Conservation (phyloP, 2,888 invertebrate genomes). For the Ormyrus pomaceus region DNA sequence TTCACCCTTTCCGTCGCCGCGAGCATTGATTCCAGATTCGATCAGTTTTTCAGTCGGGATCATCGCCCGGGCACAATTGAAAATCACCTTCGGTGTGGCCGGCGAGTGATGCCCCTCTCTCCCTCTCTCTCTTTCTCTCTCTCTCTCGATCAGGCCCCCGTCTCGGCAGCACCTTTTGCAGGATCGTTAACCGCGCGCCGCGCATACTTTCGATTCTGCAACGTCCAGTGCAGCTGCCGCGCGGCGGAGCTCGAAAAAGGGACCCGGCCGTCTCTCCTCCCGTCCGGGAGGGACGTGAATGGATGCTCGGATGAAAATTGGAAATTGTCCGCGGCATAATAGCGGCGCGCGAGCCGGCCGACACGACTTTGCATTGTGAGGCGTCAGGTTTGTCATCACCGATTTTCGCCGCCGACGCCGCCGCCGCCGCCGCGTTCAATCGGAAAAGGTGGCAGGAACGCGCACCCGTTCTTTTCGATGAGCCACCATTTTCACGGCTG, state of each 20-base stretch:
- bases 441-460: not conserved
- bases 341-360: conserved; percentile 4
- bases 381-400: conserved; percentile 20
- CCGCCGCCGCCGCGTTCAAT: not conserved
- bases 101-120: not conserved
- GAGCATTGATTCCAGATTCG: conserved; percentile 32
- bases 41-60: not conserved
- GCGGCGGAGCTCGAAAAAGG: not conserved
- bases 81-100: conserved; percentile 35
- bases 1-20: conserved; percentile 7
- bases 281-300: conserved; percentile 7
- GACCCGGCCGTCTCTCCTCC: not conserved
- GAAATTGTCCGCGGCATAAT: conserved; percentile 38
- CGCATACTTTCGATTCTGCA: conserved; percentile 11
- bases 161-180: conserved; percentile 24
- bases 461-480: conserved; percentile 23
- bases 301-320: conserved; percentile 20
- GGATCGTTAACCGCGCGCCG: conserved; percentile 26
- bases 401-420: conserved; percentile 1
- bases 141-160: not conserved
- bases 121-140: too few species aligned
- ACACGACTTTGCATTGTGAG: conserved; percentile 10
- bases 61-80: conserved; percentile 8
- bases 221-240: conserved; percentile 28
- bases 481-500: conserved; percentile 12